A percentile compares a stretch with the other conserved stretches of the same genome.
phyloP scores from a whole-genome alignment of 2,113 vertebrate species.

The Aptenodytes patagonicus region DNA sequence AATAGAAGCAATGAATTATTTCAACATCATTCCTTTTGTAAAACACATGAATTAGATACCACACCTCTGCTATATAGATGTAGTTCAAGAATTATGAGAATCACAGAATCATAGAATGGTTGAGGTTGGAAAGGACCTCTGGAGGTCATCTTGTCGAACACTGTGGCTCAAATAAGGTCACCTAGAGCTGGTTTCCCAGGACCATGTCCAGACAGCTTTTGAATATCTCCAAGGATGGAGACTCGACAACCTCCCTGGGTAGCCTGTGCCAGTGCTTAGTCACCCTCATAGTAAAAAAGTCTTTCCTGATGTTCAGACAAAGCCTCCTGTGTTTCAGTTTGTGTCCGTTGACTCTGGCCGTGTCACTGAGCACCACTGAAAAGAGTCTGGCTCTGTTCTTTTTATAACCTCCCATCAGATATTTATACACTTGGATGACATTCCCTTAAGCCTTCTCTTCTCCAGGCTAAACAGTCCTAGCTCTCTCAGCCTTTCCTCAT shows the following conservation, averaged over 20 bases:
- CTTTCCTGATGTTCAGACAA: not conserved
- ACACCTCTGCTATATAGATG: rapidly evolving
- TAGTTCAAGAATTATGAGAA: not conserved
- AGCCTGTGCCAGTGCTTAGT: not conserved
- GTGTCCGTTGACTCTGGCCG: rapidly evolving
- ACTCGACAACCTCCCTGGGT: not conserved
- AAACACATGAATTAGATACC: not conserved
- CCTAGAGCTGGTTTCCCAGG: not conserved
- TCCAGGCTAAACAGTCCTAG: not conserved
- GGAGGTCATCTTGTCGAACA: not conserved
- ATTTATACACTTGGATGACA: not conserved
- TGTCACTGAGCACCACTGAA: not conserved
- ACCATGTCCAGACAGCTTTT: not conserved
- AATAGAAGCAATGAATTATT: not conserved
- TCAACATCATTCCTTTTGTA: not conserved
- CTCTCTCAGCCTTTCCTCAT: not conserved
- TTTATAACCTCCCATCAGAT: not conserved
- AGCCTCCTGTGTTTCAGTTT: not conserved
- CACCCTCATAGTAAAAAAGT: not conserved
- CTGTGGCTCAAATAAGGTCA: rapidly evolving
- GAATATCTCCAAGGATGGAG: not conserved
- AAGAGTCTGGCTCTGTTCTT: not conserved
- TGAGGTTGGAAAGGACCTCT: not conserved
- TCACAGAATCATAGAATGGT: not conserved
- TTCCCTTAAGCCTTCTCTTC: not conserved